Conservation (phyloP, 2,888 invertebrate genomes). For the Eilema sororculum region DNA sequence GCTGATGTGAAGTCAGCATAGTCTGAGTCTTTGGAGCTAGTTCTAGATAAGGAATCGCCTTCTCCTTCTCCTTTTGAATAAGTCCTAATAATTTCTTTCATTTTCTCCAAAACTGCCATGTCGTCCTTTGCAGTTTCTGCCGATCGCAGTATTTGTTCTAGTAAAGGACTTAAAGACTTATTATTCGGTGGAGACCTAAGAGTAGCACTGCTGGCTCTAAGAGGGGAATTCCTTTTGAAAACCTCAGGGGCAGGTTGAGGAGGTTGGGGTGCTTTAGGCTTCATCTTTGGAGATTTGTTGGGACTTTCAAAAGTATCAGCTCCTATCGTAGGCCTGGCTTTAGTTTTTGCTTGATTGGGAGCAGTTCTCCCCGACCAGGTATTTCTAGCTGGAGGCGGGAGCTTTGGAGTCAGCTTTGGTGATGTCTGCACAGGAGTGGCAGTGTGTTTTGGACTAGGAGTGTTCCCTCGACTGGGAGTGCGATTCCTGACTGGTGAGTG, state of each 20-base stretch:
- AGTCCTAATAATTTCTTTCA: slow-evolving; percentile 88
- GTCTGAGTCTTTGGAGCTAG: slow-evolving; percentile 86
- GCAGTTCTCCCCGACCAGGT: slow-evolving; percentile 91
- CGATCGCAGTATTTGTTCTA: slow-evolving; percentile 91
- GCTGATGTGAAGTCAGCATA: slow-evolving; percentile 91
- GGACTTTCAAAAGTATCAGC: slow-evolving; percentile 83
- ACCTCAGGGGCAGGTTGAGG: slow-evolving; percentile 57
- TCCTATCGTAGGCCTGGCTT: slow-evolving; percentile 75
- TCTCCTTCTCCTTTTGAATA: slow-evolving; percentile 76
- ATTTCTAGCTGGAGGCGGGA: slow-evolving; percentile 86
- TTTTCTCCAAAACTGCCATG: slow-evolving; percentile 90
- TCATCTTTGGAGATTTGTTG: slow-evolving; percentile 88
- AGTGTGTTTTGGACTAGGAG: slow-evolving; percentile 81
- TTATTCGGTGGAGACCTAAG: slow-evolving; percentile 87
- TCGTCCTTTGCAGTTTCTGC: slow-evolving; percentile 92
- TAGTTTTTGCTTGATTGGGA: slow-evolving; percentile 74
- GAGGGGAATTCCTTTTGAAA: slow-evolving; percentile 84
- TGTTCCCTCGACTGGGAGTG: slow-evolving; percentile 74
- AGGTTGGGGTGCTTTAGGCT: slow-evolving; percentile 66
- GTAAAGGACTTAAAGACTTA: slow-evolving; percentile 88
- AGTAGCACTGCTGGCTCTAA: slow-evolving; percentile 81
- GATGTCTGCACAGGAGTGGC: slow-evolving; percentile 75
- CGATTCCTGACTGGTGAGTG: slow-evolving; percentile 79
- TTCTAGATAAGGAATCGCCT: slow-evolving; percentile 75
- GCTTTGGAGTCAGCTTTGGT: slow-evolving; percentile 74